Evolutionary conservation across 2,113 vertebrate genomes (phyloP).

Genomic region (Calyptommatus sinebrachiatus): DNA sequence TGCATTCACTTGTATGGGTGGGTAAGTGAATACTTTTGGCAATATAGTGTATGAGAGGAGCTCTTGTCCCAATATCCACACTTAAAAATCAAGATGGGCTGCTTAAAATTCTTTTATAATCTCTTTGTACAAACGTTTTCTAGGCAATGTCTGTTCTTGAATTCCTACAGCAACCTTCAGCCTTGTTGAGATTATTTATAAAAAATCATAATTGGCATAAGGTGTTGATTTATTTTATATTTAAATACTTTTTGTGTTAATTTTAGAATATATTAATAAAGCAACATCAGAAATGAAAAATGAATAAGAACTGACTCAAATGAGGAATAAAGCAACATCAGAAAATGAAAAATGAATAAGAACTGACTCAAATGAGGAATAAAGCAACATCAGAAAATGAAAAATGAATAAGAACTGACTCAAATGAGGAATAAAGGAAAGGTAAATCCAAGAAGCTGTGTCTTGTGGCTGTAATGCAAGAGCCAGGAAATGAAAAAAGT

Average conservation of each 20-base stretch:
- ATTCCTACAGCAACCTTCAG: conserved; percentile 26
- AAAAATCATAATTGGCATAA: neutral
- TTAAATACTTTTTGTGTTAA: neutral
- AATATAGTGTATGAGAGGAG: conserved; percentile 33
- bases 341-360: neutral
- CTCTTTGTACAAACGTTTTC: conserved; percentile 28
- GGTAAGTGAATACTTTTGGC: too few relatives aligned
- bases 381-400: neutral
- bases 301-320: neutral
- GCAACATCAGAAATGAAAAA: neutral
- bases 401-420: neutral
- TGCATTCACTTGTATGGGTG: too few relatives aligned
- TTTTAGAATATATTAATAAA: neutral
- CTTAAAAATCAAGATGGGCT: conserved; percentile 37
- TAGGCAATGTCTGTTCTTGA: conserved; percentile 23
- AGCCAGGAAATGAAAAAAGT: neutral
- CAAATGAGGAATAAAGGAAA: neutral
- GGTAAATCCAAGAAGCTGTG: neutral
- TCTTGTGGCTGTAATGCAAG: neutral
- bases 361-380: neutral
- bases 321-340: neutral
- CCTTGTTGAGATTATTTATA: conserved; percentile 31
- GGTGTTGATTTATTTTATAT: neutral
- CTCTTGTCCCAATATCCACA: conserved; percentile 41
- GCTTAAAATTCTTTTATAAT: conserved; percentile 38